Evolutionary conservation across 2,113 vertebrate genomes (phyloP).

Genomic region (Acanthochromis polyacanthus): DNA sequence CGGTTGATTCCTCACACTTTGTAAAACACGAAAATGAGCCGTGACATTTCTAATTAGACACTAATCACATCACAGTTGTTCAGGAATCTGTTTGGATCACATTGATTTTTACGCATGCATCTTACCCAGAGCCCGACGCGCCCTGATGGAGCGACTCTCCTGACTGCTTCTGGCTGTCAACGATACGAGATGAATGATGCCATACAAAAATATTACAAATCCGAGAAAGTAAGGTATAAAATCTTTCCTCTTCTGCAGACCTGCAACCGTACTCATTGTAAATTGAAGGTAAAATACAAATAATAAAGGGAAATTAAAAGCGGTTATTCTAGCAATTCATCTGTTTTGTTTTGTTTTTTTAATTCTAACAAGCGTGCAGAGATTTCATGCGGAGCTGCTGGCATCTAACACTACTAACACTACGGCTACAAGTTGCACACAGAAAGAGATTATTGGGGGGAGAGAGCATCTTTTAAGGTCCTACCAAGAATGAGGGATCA

Average conservation of each 20-base stretch:
- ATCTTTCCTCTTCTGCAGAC: conserved; percentile 72
- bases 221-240: conserved; percentile 81
- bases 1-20: conserved; percentile 34
- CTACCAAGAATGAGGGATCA: conserved; percentile 59
- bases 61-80: neutral
- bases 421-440: conserved; percentile 52
- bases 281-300: conserved; percentile 10
- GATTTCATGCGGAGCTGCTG: conserved; percentile 7
- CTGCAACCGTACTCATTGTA: conserved; percentile 55
- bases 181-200: conserved; percentile 74
- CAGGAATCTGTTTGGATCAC: neutral
- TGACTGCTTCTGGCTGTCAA: conserved; percentile 53
- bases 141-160: conserved; percentile 45
- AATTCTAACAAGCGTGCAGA: conserved; percentile 10
- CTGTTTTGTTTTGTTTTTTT: neutral
- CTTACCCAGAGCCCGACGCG: conserved; percentile 80
- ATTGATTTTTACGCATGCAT: conserved; percentile 23
- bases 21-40: neutral
- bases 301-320: neutral
- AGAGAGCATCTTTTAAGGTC: conserved; percentile 67
- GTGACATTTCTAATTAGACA: conserved; percentile 1
- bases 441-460: conserved; percentile 54
- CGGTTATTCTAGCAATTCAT: conserved; percentile 40
- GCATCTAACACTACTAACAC: conserved; percentile 55
- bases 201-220: conserved; percentile 79